Conservation (phyloP, 2,888 invertebrate species). For the Drosophila dives region DNA sequence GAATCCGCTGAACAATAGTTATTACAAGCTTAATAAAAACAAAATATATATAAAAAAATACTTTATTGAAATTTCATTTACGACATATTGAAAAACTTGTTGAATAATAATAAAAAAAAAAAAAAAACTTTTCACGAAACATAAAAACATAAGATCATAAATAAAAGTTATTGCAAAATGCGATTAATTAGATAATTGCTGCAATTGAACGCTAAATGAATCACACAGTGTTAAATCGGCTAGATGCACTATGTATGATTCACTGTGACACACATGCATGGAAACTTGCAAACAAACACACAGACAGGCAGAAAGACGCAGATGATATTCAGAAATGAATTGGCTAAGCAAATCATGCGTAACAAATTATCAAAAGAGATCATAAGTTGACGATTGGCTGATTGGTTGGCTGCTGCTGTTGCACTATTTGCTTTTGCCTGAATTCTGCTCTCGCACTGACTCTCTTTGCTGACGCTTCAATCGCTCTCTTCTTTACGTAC, state of each 20-base stretch:
- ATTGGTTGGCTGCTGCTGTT: conserved; percentile 5
- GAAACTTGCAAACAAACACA: not conserved
- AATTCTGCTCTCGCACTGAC: conserved; percentile 2
- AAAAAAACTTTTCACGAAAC: not conserved
- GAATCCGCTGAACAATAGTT: not conserved
- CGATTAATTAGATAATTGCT: conserved; percentile 31
- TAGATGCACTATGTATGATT: conserved; percentile 36
- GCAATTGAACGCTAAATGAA: conserved; percentile 16
- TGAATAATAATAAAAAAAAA: not conserved
- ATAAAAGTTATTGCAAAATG: conserved; percentile 1
- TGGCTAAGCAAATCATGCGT: conserved; percentile 57
- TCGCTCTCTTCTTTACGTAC: conserved; percentile 49
- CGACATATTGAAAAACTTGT: not conserved
- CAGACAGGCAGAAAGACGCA: not conserved
- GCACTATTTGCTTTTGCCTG: conserved; percentile 31
- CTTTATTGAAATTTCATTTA: not conserved
- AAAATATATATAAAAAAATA: too few species aligned
- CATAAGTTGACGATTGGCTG: conserved; percentile 39
- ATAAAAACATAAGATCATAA: not conserved
- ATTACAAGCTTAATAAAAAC: not conserved
- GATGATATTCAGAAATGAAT: conserved; percentile 39
- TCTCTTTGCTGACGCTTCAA: conserved; percentile 10
- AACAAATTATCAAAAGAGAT: conserved; percentile 47
- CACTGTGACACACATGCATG: conserved; percentile 18
- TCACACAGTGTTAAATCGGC: conserved; percentile 12